Evolutionary conservation across 2,888 invertebrate genomes (phyloP).

Genomic region (Yponomeuta plumbellus): DNA sequence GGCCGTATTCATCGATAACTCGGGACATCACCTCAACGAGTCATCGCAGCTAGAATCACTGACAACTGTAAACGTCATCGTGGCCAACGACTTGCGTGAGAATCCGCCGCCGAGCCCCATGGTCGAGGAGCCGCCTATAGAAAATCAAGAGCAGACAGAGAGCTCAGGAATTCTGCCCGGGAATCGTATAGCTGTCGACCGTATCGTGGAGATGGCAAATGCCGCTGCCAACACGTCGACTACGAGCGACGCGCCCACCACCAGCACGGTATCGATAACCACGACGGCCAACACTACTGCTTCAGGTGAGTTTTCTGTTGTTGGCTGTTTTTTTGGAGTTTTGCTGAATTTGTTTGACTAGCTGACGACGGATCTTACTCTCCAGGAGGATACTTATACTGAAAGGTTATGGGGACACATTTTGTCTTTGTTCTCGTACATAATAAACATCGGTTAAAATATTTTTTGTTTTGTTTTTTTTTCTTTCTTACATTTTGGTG

Average conservation of each 20-base stretch:
- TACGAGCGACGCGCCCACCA: constrained; percentile 23
- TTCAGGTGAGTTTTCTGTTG: constrained; percentile 51
- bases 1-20: constrained; percentile 67
- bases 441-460: too few relatives aligned
- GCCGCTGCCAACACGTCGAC: constrained; percentile 41
- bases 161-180: constrained; percentile 44
- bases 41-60: constrained; percentile 60
- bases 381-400: too few relatives aligned
- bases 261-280: constrained; percentile 45
- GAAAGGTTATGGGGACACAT: too few relatives aligned
- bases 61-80: constrained; percentile 69
- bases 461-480: too few relatives aligned
- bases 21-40: constrained; percentile 44
- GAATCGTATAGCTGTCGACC: constrained; percentile 59
- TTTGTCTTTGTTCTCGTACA: too few relatives aligned
- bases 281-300: constrained; percentile 50
- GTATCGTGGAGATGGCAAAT: constrained; percentile 59
- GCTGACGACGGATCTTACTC: too few relatives aligned
- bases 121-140: constrained; percentile 33
- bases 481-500: too few relatives aligned
- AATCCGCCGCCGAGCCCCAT: constrained; percentile 38
- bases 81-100: constrained; percentile 58
- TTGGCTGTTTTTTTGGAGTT: too few relatives aligned
- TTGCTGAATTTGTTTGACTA: too few relatives aligned
- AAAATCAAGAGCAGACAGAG: constrained; percentile 36